Percentiles rank a stretch among this genome's conserved stretches.
Evolutionary conservation across 2,888 invertebrate genomes (phyloP).

Genomic region (Xanthia togata): DNA sequence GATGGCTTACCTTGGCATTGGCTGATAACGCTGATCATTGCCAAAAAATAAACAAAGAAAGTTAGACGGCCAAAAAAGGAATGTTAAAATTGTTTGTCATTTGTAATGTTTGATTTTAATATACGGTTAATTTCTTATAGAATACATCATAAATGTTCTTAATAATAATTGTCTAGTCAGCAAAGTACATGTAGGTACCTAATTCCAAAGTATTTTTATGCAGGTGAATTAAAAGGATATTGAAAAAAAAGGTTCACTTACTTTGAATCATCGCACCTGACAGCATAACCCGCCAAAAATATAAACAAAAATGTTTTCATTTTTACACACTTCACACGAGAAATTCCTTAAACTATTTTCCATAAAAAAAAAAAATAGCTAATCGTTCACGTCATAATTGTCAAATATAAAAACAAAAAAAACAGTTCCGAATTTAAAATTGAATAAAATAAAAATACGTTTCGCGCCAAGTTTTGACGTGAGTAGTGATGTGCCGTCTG

Average conservation of each 20-base stretch:
- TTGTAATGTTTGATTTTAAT: background rate
- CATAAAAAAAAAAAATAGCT: conserved; percentile 23
- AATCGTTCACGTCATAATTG: conserved; percentile 1
- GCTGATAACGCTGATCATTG: conserved; percentile 7
- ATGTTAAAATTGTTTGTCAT: background rate
- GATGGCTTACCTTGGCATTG: conserved; percentile 3
- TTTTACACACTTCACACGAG: conserved; percentile 61
- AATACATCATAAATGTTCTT: background rate
- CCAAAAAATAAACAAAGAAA: conserved; percentile 46
- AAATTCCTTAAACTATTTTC: conserved; percentile 44
- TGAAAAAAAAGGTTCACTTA: conserved; percentile 65
- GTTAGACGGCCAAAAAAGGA: conserved; percentile 17
- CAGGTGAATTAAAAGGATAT: background rate
- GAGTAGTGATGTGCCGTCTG: conserved; percentile 63
- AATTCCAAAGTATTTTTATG: background rate
- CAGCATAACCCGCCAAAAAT: conserved; percentile 79
- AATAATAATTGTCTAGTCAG: background rate
- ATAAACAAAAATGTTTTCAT: conserved; percentile 77
- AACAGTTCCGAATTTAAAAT: conserved; percentile 8
- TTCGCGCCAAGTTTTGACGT: conserved; percentile 74
- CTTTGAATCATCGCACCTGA: conserved; percentile 82
- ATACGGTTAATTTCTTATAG: background rate
- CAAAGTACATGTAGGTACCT: background rate
- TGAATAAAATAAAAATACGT: conserved; percentile 35
- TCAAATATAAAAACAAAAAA: conserved; percentile 12